Conservation (phyloP, 2,888 invertebrate species). For the Netelia fuscicornis region DNA sequence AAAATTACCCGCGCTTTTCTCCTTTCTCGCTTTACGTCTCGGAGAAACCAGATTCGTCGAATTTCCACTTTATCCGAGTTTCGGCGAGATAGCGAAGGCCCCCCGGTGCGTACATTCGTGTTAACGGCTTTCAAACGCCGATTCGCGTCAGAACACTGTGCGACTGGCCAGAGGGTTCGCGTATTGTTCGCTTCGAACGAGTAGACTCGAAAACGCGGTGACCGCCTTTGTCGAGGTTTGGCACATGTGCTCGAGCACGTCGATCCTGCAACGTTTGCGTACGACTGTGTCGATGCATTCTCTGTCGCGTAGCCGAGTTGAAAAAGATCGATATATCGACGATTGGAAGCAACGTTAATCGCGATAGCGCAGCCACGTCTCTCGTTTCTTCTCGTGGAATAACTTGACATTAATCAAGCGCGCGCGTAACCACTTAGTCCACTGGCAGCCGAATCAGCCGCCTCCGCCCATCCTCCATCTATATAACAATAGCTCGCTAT, state of each 20-base stretch:
- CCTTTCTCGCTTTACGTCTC: too few species aligned
- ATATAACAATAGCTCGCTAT: background rate
- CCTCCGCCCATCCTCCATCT: slow-evolving; percentile 16
- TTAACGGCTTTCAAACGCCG: slow-evolving; percentile 16
- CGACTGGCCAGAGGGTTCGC: background rate
- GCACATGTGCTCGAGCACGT: too few species aligned
- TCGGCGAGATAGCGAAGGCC: slow-evolving; percentile 1
- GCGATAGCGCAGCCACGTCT: slow-evolving; percentile 13
- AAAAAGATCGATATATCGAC: background rate
- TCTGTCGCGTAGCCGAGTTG: too few species aligned
- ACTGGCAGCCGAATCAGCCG: slow-evolving; percentile 25
- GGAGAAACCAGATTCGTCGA: too few species aligned
- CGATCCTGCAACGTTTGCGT: too few species aligned
- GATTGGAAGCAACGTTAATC: slow-evolving; percentile 61
- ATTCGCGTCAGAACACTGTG: slow-evolving; percentile 6
- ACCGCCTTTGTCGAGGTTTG: background rate
- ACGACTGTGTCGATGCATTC: too few species aligned
- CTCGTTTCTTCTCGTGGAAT: slow-evolving; percentile 58
- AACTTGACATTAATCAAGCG: slow-evolving; percentile 74
- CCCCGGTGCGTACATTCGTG: background rate
- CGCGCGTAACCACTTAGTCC: slow-evolving; percentile 69
- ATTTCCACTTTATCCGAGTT: too few species aligned
- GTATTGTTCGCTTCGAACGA: too few species aligned
- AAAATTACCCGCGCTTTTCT: too few species aligned
- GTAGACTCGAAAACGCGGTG: too few species aligned